Conservation (phyloP, 1,140 invertebrate species). For the Cheumatopsyche charites region DNA sequence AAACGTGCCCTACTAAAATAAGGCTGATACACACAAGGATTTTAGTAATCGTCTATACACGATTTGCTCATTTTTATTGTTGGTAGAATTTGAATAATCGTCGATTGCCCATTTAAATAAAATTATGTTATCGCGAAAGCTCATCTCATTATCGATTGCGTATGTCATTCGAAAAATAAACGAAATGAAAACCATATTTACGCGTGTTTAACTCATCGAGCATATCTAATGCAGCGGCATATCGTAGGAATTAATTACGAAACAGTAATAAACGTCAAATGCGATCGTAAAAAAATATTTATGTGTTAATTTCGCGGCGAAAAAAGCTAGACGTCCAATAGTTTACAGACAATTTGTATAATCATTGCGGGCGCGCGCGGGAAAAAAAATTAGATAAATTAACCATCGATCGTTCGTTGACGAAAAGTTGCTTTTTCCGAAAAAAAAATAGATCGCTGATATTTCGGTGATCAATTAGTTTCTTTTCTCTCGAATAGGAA, state of each 20-base stretch:
- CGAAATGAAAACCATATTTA: background rate
- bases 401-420: too few relatives aligned
- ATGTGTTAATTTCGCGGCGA: slow-evolving; percentile 11
- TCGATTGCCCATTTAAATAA: too few relatives aligned
- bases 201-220: slow-evolving; percentile 9
- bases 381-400: too few relatives aligned
- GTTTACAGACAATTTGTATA: too few relatives aligned
- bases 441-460: too few relatives aligned
- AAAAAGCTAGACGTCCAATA: background rate
- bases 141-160: background rate
- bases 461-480: background rate
- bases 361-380: too few relatives aligned
- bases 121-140: background rate
- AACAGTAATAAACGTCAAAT: slow-evolving; percentile 15
- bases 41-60: background rate
- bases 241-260: background rate
- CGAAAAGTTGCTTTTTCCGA: too few relatives aligned
- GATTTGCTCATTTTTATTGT: background rate
- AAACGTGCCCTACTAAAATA: slow-evolving; percentile 1
- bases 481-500: slow-evolving; percentile 9
- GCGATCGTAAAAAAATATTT: slow-evolving; percentile 14
- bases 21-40: background rate
- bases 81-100: background rate
- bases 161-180: too few relatives aligned
- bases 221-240: slow-evolving; percentile 5